phyloP scores from a whole-genome alignment of 2,888 invertebrate genomes.

The Drosophila birchii region DNA sequence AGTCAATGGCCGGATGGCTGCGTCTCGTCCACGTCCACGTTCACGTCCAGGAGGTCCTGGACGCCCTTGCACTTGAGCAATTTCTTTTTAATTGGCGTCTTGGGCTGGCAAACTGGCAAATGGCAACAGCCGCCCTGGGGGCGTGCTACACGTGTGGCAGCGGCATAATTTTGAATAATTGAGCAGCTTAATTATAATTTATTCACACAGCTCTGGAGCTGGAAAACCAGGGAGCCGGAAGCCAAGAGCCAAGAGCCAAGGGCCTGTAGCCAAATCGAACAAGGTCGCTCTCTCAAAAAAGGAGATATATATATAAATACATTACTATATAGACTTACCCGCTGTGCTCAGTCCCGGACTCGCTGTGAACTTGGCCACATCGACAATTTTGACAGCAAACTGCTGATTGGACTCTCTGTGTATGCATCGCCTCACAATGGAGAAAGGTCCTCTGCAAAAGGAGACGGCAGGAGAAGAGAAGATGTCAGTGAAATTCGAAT shows the following conservation, averaged over 20 bases:
- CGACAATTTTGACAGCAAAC: slow-evolving; percentile 99
- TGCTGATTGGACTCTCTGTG: slow-evolving; percentile 97
- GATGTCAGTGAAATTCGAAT: slow-evolving; percentile 18
- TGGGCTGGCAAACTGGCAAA: slow-evolving; percentile 23
- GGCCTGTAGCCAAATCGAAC: slow-evolving; percentile 41
- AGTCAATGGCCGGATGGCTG: slow-evolving; percentile 60
- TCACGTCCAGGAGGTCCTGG: slow-evolving; percentile 22
- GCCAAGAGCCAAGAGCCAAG: not conserved
- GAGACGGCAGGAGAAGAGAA: not conserved
- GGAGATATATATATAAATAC: not conserved
- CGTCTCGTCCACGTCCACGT: slow-evolving; percentile 7
- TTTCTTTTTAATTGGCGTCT: slow-evolving; percentile 71
- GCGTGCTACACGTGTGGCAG: slow-evolving; percentile 66
- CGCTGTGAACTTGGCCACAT: slow-evolving; percentile 98
- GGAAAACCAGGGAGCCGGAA: slow-evolving; percentile 2
- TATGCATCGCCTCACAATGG: slow-evolving; percentile 96
- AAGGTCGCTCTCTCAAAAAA: slow-evolving; percentile 33
- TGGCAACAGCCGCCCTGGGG: slow-evolving; percentile 26
- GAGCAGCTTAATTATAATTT: slow-evolving; percentile 79
- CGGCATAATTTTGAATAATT: slow-evolving; percentile 77
- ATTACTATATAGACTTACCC: slow-evolving; percentile 87
- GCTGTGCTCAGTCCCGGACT: slow-evolving; percentile 98
- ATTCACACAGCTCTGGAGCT: slow-evolving; percentile 59
- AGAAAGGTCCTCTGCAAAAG: slow-evolving; percentile 94
- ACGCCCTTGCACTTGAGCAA: slow-evolving; percentile 68